Percentiles rank a stretch among this genome's conserved stretches.
Evolutionary conservation across 2,113 vertebrate species (phyloP).

Genomic region (Elachura formosa): DNA sequence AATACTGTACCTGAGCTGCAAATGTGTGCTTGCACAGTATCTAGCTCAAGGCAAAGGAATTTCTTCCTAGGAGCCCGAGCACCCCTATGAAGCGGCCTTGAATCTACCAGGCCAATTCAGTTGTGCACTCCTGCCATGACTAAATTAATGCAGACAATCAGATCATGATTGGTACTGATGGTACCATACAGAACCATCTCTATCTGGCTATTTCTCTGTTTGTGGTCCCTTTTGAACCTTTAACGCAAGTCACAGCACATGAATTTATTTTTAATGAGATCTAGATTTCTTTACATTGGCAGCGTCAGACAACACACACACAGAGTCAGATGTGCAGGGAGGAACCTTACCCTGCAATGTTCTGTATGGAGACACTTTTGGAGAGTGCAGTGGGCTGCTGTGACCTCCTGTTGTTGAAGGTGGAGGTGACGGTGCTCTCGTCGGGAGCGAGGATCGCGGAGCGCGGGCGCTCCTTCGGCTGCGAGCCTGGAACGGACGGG

Average conservation of each 20-base stretch:
- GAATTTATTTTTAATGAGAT: not conserved
- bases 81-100: not conserved
- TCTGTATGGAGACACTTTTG: constrained; percentile 96
- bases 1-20: not conserved
- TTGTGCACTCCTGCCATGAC: not conserved
- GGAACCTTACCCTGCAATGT: constrained; percentile 90
- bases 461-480: constrained; percentile 87
- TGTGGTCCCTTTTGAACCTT: not conserved
- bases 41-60: not conserved
- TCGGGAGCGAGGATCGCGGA: constrained; percentile 89
- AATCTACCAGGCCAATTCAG: not conserved
- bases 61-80: not conserved
- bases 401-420: constrained; percentile 73
- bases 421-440: constrained; percentile 66
- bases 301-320: accelerated
- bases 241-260: accelerated
- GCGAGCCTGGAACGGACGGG: constrained; percentile 68
- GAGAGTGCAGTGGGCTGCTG: constrained; percentile 81
- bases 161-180: not conserved
- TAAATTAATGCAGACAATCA: not conserved
- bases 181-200: not conserved
- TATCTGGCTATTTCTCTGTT: not conserved
- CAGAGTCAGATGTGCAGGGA: accelerated
- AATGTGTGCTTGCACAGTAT: not conserved
- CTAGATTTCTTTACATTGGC: accelerated